Evolutionary conservation across 1,140 invertebrate species (phyloP), one percentile per base, ranked within the genome.

Genomic region (Drosophila bocki): DNA sequence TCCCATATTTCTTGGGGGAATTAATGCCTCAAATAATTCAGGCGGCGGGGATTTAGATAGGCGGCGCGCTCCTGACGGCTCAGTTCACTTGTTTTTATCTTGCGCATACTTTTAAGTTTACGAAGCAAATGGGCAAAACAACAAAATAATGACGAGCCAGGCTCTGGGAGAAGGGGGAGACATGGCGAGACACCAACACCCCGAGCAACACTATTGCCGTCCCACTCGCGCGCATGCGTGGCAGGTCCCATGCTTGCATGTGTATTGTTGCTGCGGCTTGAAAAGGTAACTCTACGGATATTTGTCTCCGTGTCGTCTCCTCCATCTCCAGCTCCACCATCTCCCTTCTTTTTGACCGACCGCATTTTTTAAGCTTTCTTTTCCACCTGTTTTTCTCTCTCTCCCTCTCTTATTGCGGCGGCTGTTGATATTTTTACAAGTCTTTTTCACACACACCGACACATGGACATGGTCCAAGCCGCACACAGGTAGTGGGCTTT

Each of bases 311-410:
- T 68, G 67, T 72, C 69, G 41, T 42, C 39, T 58, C 39, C 29
- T 29, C 42, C n/a, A 26, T 57, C 53, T 39, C 44, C 56, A 22
- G 32, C 26, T 32, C 58, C 50, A 15, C 37, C 35, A 44, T 53
- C 76, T 35, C 45, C 84, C 82, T 69, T 80, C 78, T 65, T 90
- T 88, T 90, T 91, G 75, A 90, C 81, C 78, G 78, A 80, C 85
- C 85, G 85, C 85, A 90, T 90, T 90, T 90, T 87, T 90, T 90
- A 88, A 85, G 85, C 85, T 90, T 91, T 90, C 85, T 90, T 90
- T 90, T 90, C 85, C 85, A 91, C 85, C 85, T 90, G 85, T 90
- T 85, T 88, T 90, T 61, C 57, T 60, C 51, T 77, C 75, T 68
- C 56, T 61, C 51, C 54, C 64, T 69, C 54, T 64, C 64, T 54